Evolutionary conservation across 2,797 vertebrate genomes (phyloP).

Genomic region (Takifugu ocellatus): DNA sequence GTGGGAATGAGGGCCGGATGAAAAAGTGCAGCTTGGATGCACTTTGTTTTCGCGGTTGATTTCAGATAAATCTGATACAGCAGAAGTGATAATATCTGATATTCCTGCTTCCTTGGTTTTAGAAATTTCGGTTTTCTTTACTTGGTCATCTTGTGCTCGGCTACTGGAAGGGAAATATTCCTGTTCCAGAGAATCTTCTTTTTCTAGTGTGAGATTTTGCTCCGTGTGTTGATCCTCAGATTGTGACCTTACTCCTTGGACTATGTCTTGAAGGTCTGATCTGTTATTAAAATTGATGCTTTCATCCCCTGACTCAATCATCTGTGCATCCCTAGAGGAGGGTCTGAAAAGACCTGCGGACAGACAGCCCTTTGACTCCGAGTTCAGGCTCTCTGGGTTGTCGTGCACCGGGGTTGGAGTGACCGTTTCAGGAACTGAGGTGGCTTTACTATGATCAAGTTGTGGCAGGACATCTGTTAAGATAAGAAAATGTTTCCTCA

Average conservation of each 20-base stretch:
- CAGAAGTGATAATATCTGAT: constrained; percentile 21
- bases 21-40: constrained; percentile 40
- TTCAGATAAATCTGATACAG: constrained; percentile 34
- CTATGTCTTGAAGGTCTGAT: constrained; percentile 78
- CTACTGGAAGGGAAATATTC: constrained; percentile 24
- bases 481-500: constrained; percentile 8
- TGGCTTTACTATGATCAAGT: constrained; percentile 39
- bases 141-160: constrained; percentile 26
- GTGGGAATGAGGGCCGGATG: constrained; percentile 47
- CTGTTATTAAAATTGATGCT: constrained; percentile 57
- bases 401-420: constrained; percentile 62
- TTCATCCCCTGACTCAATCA: constrained; percentile 46
- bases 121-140: constrained; percentile 31
- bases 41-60: constrained; percentile 50
- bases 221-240: constrained; percentile 65
- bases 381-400: constrained; percentile 65
- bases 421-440: constrained; percentile 56
- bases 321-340: constrained; percentile 28
- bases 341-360: constrained; percentile 56
- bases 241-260: constrained; percentile 61
- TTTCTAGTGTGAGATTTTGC: constrained; percentile 66
- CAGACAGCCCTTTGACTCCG: constrained; percentile 46
- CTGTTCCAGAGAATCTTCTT: constrained; percentile 47
- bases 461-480: constrained; percentile 44
- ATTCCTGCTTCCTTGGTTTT: constrained; percentile 36